A percentile compares a stretch with the other conserved stretches of the same genome.
Conservation (phyloP, 2,888 invertebrate genomes). For the Ectropis crepuscularia region DNA sequence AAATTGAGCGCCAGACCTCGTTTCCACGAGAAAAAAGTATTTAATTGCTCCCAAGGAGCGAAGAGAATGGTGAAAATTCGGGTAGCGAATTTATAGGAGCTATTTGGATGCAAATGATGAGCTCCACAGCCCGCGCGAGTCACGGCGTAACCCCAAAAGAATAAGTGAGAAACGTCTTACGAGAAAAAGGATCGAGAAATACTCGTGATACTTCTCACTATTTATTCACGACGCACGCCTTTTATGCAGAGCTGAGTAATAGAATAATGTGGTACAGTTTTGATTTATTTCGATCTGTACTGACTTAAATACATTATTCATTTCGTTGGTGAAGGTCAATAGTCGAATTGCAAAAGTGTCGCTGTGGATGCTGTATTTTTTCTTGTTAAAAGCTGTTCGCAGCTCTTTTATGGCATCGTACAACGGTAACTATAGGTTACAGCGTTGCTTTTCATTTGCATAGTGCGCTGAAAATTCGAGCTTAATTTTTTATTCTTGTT, state of each 20-base stretch:
- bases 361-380: constrained; percentile 21
- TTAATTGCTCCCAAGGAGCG: constrained; percentile 82
- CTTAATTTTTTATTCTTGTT: constrained; percentile 14
- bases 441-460: constrained; percentile 31
- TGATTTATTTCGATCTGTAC: constrained; percentile 44
- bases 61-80: constrained; percentile 81
- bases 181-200: constrained; percentile 69
- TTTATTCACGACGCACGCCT: constrained; percentile 65
- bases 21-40: constrained; percentile 75
- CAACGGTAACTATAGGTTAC: constrained; percentile 29
- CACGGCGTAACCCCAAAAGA: constrained; percentile 77
- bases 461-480: constrained; percentile 26
- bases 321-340: constrained; percentile 33
- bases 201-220: constrained; percentile 66
- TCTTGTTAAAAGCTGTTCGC: constrained; percentile 25
- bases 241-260: constrained; percentile 54
- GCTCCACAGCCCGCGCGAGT: constrained; percentile 70
- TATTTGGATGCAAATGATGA: constrained; percentile 84
- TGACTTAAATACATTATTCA: constrained; percentile 39
- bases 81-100: constrained; percentile 83
- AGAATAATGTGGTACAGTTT: constrained; percentile 50
- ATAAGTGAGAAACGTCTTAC: constrained; percentile 81
- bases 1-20: constrained; percentile 63
- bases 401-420: constrained; percentile 32
- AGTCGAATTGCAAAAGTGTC: constrained; percentile 21